These are phyloP conservation scores for Lutraria lutraria DNA, from an alignment of 2,888 invertebrate genomes.

Conservation along the genomic window DNA sequence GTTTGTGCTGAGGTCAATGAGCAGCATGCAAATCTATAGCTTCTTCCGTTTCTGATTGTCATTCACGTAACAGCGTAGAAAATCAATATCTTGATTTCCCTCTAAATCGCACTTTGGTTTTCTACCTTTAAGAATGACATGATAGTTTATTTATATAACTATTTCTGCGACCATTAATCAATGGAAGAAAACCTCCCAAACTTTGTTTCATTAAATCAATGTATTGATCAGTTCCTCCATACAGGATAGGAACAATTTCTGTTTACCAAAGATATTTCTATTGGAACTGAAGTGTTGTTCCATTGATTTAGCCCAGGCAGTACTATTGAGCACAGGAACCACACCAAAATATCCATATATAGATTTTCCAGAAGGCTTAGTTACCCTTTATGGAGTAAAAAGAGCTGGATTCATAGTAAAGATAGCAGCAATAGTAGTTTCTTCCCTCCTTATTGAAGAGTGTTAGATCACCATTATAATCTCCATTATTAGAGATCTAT, in stretches of 20 bases:
- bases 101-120: not conserved
- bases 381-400: constrained; percentile 36
- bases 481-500: not conserved
- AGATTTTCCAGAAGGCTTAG: constrained; percentile 37
- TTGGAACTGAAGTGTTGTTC: constrained; percentile 24
- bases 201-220: constrained; percentile 58
- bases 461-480: not conserved
- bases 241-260: constrained; percentile 22
- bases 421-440: constrained; percentile 14
- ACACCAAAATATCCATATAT: constrained; percentile 57
- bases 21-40: not conserved
- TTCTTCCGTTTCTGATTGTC: not conserved
- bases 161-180: constrained; percentile 4
- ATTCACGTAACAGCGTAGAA: not conserved
- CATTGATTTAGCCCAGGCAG: constrained; percentile 26
- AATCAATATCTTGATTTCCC: not conserved
- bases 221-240: constrained; percentile 66
- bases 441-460: not conserved
- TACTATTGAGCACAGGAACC: not conserved
- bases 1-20: not conserved
- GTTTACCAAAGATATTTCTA: constrained; percentile 42
- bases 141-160: constrained; percentile 16
- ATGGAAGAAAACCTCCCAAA: not conserved
- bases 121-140: constrained; percentile 5
- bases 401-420: constrained; percentile 20